phyloP scores from a whole-genome alignment of 2,888 invertebrate genomes.

The Subacronicta megacephala region DNA sequence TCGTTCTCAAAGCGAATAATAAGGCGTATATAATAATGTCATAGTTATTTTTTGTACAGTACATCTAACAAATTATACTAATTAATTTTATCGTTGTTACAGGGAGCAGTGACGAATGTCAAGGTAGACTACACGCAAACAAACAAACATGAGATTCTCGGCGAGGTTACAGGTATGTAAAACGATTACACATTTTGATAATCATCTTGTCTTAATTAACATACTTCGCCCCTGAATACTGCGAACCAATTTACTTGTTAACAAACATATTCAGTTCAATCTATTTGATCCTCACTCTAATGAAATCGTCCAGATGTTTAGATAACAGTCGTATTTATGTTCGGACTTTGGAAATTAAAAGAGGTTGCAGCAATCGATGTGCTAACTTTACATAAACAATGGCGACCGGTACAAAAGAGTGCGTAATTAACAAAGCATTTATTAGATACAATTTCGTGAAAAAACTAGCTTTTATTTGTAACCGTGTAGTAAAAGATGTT shows the following conservation, averaged over 20 bases:
- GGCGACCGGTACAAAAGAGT: conserved; percentile 64
- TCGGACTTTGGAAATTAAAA: conserved; percentile 67
- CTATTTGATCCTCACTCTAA: conserved; percentile 66
- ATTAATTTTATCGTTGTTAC: conserved; percentile 69
- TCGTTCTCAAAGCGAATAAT: conserved; percentile 25
- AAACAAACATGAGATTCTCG: conserved; percentile 73
- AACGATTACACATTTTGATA: conserved; percentile 43
- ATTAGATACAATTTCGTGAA: conserved; percentile 65
- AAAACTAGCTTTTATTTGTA: conserved; percentile 63
- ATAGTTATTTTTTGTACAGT: conserved; percentile 22
- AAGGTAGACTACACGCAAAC: conserved; percentile 65
- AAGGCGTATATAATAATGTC: conserved; percentile 16
- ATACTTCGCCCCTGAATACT: conserved; percentile 52
- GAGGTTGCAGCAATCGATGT: conserved; percentile 74
- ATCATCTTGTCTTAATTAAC: conserved; percentile 47
- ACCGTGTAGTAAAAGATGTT: conserved; percentile 64
- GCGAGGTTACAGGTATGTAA: conserved; percentile 77
- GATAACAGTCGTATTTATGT: conserved; percentile 64
- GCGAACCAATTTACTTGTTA: conserved; percentile 55
- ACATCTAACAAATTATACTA: conserved; percentile 47
- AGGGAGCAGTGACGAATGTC: conserved; percentile 67
- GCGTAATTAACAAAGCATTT: conserved; percentile 68
- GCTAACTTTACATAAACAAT: conserved; percentile 79
- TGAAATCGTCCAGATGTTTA: conserved; percentile 76
- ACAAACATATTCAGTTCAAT: conserved; percentile 63